These are phyloP conservation scores for Malacoraja senta DNA, from an alignment of 2,797 vertebrate species.

Conservation along the genomic window DNA sequence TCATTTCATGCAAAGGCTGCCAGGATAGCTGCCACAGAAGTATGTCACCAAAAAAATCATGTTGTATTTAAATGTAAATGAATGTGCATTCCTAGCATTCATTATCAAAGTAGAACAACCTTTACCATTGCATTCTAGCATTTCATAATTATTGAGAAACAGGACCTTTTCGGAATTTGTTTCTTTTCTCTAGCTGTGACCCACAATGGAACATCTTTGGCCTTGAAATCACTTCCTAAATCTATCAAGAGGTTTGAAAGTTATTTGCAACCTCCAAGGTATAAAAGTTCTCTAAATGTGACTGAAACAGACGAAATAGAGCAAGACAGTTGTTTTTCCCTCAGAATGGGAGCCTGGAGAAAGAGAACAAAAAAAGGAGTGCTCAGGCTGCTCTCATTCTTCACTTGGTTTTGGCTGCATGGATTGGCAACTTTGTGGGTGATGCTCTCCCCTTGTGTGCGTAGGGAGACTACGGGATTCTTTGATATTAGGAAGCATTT, in stretches of 20 bases:
- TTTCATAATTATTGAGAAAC: neutral
- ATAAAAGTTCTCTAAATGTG: neutral
- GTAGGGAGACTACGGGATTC: neutral
- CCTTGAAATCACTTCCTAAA: neutral
- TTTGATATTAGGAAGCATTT: neutral
- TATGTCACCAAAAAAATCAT: neutral
- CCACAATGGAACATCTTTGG: neutral
- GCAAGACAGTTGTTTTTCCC: neutral
- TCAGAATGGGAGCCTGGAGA: neutral
- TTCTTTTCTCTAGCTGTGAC: neutral
- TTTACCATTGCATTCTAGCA: neutral
- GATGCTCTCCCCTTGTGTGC: neutral
- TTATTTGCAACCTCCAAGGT: neutral
- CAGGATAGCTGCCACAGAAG: neutral
- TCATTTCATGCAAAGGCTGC: neutral
- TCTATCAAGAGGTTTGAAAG: neutral
- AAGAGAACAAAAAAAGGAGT: neutral
- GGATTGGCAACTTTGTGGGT: neutral
- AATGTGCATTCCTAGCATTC: neutral
- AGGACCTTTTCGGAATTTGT: neutral
- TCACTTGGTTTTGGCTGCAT: neutral
- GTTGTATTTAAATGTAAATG: neutral
- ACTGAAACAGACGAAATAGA: neutral
- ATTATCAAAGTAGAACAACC: neutral
- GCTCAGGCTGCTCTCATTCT: neutral